Conservation (phyloP, 35 echinoderm and acorn worm genomes). For the Ophioderma brevispina region DNA sequence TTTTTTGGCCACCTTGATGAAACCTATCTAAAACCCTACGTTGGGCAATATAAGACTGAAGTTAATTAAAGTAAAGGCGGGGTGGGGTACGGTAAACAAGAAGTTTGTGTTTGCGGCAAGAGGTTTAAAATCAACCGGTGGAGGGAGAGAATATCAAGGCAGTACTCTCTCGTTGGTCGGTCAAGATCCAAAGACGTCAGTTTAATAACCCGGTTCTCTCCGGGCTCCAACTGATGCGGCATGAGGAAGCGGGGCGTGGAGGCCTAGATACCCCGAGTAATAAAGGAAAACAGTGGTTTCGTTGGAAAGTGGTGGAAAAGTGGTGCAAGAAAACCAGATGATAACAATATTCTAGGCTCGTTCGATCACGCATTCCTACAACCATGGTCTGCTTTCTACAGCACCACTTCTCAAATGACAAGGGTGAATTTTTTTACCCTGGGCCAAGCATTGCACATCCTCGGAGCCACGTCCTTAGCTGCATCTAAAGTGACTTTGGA, state of each 20-base stretch:
- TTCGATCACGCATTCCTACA: neutral
- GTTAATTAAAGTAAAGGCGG: too few relatives aligned
- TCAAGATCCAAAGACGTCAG: neutral
- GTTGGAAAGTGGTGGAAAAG: neutral
- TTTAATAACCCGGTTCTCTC: conserved; percentile 23
- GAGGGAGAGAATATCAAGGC: neutral
- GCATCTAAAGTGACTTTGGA: neutral
- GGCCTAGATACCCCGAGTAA: neutral
- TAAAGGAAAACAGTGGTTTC: neutral
- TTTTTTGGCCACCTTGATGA: neutral
- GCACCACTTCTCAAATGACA: neutral
- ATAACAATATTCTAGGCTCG: neutral
- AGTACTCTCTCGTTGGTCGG: neutral
- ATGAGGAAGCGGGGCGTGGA: neutral
- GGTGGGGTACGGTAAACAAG: neutral
- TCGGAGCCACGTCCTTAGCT: neutral
- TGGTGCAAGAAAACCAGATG: neutral
- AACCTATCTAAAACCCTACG: conserved; percentile 17
- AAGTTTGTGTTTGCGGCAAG: neutral
- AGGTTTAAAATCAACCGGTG: conserved; percentile 19
- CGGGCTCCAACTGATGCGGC: neutral
- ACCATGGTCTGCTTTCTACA: conserved; percentile 17
- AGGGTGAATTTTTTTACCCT: neutral
- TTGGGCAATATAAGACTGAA: conserved; percentile 9
- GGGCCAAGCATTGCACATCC: neutral